These are phyloP conservation scores for Acanthoscelides obtectus DNA, from an alignment of 2,888 invertebrate genomes.

Conservation along the genomic window DNA sequence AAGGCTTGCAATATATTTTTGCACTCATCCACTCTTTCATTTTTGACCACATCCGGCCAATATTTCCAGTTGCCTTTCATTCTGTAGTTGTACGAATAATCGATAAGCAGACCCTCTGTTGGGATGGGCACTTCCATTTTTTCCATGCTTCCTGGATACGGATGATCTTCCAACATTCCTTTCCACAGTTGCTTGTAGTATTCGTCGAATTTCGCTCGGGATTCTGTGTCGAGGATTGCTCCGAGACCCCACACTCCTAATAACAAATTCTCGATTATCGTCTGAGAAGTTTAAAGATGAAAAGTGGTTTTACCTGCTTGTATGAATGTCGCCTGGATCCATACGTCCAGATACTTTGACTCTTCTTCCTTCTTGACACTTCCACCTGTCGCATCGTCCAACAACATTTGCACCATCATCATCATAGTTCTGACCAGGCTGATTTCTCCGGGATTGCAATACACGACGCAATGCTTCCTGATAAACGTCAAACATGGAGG, in stretches of 20 bases:
- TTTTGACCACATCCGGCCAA: conserved; percentile 72
- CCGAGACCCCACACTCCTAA: conserved; percentile 74
- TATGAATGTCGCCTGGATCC: conserved; percentile 74
- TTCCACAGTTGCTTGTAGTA: conserved; percentile 55
- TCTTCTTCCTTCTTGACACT: conserved; percentile 48
- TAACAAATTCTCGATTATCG: background rate
- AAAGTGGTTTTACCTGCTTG: conserved; percentile 50
- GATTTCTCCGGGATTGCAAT: conserved; percentile 65
- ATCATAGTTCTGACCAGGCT: conserved; percentile 69
- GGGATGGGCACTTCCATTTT: conserved; percentile 74
- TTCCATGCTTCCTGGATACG: conserved; percentile 57
- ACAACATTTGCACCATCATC: conserved; percentile 69
- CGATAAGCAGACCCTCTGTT: conserved; percentile 70
- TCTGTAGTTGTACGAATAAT: conserved; percentile 72
- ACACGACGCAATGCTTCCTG: conserved; percentile 61
- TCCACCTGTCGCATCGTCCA: conserved; percentile 67
- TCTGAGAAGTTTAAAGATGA: background rate
- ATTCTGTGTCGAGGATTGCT: conserved; percentile 70
- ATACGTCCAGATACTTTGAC: conserved; percentile 64
- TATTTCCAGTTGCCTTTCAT: conserved; percentile 84
- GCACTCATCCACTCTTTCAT: conserved; percentile 59
- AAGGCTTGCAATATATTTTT: conserved; percentile 66
- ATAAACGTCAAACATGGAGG: conserved; percentile 72
- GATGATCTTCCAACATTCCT: conserved; percentile 47
- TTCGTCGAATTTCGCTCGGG: conserved; percentile 64